Conservation (phyloP, 1,140 invertebrate genomes). For the Hypothenemus hampei region DNA sequence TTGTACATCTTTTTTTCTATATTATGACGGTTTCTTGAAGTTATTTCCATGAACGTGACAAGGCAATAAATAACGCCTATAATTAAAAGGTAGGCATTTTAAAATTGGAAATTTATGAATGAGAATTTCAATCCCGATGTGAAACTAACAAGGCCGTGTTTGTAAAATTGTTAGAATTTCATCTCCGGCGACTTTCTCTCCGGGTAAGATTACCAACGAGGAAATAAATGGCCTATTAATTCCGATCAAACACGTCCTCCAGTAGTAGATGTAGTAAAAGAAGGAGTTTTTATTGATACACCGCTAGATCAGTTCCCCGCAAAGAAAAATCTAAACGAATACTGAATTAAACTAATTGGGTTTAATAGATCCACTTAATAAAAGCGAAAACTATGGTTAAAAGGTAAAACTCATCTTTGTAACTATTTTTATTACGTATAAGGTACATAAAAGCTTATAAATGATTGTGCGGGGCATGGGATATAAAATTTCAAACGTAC, state of each 20-base stretch:
- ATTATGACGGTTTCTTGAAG: no score
- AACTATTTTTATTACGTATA: constrained; percentile 17
- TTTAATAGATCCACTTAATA: no score
- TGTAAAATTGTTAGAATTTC: constrained; percentile 24
- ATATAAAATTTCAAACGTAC: constrained; percentile 20
- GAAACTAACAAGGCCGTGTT: constrained; percentile 17
- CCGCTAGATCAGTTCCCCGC: no score
- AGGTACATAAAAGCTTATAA: constrained; percentile 16
- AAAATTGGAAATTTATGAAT: constrained; percentile 25
- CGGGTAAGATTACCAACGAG: constrained; percentile 14
- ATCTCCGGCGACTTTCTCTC: constrained; percentile 9
- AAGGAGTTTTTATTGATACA: background rate
- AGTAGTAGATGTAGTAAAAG: background rate
- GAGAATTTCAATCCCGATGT: constrained; percentile 11
- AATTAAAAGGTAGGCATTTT: constrained; percentile 26
- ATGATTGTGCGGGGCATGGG: constrained; percentile 9
- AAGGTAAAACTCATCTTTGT: no score
- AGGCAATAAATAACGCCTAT: constrained; percentile 23
- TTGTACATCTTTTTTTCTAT: no score
- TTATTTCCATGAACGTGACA: no score
- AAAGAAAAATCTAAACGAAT: no score
- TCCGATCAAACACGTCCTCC: constrained; percentile 14
- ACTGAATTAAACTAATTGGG: no score
- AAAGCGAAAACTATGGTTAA: no score
- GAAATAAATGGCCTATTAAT: constrained; percentile 25